Base-by-base conservation (phyloP, 2,113 vertebrate species). In the Erythrolamprus reginae region DNA sequence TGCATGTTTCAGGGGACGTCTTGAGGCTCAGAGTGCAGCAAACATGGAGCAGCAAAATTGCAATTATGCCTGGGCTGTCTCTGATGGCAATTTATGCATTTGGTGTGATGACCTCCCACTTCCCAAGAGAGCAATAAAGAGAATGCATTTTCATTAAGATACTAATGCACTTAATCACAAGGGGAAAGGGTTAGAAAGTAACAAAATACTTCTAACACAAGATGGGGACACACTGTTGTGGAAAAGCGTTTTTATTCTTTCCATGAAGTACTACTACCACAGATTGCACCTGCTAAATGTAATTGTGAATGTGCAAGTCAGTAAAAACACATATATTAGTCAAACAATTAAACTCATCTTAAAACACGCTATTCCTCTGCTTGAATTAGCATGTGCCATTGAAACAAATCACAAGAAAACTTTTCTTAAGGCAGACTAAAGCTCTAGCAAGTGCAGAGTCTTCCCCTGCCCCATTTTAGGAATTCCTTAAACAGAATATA, bases 111-210 rank as follows among this genome's bases (percentile, higher is more conserved):
- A 97, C 97, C 97, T 97, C 96, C 95, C 94, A 88, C 93, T 95
- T 98, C 97, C 97, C 97, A 94, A 95, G 97, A 97, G 97, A 95
- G 89, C 96, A 97, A 97, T 98, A 97, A 97, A 97, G 96, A 97
- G 96, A 97, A 98, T 97, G 97, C 97, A 97, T 98, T 98, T 98
- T 98, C 97, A 97, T 98, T 97, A 97, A 97, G 97, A 97, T 97
- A 97, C 97, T 98, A 97, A 98, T 98, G 97, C 96, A 97, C 97
- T 98, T 98, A 97, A 98, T 97, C 97, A 97, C 96, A 92, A 95
- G 96, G 96, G 97, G 96, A 96, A 96, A 95, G 96, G 97, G 95
- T 96, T 96, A 96, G 95, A 95, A 95, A 96, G 95, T 94, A 96
- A 96, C 87, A 89, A 92, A 95, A 96, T 96, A 95, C 96, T 89